Evolutionary conservation across 2,113 vertebrate species (phyloP).

Genomic region (Parus major): DNA sequence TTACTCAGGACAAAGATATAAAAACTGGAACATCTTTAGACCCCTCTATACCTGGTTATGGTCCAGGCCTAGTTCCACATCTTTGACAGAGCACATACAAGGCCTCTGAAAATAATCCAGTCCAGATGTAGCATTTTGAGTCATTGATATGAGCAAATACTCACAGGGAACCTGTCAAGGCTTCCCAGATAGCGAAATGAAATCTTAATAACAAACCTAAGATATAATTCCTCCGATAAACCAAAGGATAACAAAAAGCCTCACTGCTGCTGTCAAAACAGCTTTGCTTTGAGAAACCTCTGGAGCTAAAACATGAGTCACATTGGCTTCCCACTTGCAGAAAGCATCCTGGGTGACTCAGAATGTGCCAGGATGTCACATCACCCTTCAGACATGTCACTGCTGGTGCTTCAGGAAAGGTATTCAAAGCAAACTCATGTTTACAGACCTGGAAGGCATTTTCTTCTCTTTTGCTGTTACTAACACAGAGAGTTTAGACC

Average conservation of each 20-base stretch:
- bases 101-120: not conserved
- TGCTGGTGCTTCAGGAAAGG: not conserved
- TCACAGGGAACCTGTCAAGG: constrained; percentile 7
- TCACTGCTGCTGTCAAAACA: not conserved
- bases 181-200: constrained; percentile 3
- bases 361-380: not conserved
- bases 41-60: not conserved
- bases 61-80: not conserved
- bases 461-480: not conserved
- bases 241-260: not conserved
- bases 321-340: not conserved
- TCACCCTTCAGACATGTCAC: not conserved
- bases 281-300: not conserved
- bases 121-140: not conserved
- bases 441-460: not conserved
- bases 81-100: not conserved
- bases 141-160: not conserved
- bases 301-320: not conserved
- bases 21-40: not conserved
- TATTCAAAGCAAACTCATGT: not conserved
- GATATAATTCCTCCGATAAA: constrained; percentile 1
- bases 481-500: not conserved
- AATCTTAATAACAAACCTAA: not conserved
- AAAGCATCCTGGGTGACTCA: not conserved
- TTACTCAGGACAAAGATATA: not conserved